Conservation (phyloP, 2,888 invertebrate species). For the Podotricha telesiphe region DNA sequence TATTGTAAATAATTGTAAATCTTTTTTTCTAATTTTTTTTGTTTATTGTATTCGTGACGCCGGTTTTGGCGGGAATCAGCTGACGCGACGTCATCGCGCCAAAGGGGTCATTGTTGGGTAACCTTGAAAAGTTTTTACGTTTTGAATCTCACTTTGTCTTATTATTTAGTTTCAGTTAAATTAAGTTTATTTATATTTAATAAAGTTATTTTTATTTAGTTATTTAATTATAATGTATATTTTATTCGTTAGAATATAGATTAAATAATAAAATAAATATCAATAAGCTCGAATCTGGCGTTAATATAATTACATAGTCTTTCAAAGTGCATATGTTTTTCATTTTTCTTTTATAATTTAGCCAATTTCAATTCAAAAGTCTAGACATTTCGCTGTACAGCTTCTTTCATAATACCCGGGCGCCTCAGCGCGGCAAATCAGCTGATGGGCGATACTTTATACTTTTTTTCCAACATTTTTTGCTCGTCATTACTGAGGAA, state of each 20-base stretch:
- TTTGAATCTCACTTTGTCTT: not conserved
- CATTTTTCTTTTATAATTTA: not conserved
- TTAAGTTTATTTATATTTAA: not conserved
- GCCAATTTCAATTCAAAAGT: not conserved
- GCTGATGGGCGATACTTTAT: constrained; percentile 49
- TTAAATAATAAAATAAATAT: not conserved
- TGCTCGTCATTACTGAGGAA: constrained; percentile 48
- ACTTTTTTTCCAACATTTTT: constrained; percentile 48
- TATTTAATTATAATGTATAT: not conserved
- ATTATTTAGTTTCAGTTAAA: not conserved
- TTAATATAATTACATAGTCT: not conserved
- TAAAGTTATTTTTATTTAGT: not conserved
- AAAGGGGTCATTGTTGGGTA: constrained; percentile 29
- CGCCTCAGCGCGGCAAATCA: constrained; percentile 53
- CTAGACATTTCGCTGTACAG: constrained; percentile 22
- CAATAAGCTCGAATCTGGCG: not conserved
- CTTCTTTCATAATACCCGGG: constrained; percentile 46
- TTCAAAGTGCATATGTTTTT: not conserved
- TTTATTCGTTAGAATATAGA: not conserved
- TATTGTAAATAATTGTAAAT: constrained; percentile 23
- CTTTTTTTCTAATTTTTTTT: constrained; percentile 27
- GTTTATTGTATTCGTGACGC: constrained; percentile 41
- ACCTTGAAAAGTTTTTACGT: constrained; percentile 31
- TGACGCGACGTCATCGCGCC: constrained; percentile 47
- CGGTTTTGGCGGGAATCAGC: constrained; percentile 56